Conservation (phyloP, 2,888 invertebrate genomes). For the Acrobasis suavella region DNA sequence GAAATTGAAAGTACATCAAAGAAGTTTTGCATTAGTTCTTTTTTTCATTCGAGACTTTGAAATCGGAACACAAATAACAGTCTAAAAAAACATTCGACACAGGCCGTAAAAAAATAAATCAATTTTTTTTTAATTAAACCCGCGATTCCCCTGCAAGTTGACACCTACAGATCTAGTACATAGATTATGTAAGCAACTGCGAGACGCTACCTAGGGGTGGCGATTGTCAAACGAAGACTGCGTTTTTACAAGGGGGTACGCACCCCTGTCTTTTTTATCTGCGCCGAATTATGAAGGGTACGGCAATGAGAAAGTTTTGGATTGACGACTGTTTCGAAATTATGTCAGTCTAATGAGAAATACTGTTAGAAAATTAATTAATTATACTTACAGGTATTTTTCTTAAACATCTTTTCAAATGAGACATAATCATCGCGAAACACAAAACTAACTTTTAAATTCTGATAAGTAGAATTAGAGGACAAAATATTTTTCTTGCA, state of each 20-base stretch:
- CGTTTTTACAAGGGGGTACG: slow-evolving; percentile 73
- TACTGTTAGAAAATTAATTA: not conserved
- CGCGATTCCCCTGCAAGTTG: slow-evolving; percentile 30
- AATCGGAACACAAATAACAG: not conserved
- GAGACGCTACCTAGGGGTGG: slow-evolving; percentile 56
- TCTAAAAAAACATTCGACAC: not conserved
- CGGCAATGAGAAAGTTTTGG: slow-evolving; percentile 45
- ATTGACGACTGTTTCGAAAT: slow-evolving; percentile 7
- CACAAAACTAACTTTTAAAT: no score
- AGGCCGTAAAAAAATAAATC: not conserved
- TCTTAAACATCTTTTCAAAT: no score
- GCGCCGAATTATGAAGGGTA: slow-evolving; percentile 57
- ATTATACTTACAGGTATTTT: not conserved
- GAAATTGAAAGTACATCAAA: no score
- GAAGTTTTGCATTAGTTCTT: no score
- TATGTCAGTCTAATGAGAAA: not conserved
- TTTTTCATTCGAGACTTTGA: not conserved
- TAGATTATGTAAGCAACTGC: slow-evolving; percentile 40
- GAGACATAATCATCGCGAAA: no score
- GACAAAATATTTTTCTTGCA: no score
- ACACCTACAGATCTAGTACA: slow-evolving; percentile 23
- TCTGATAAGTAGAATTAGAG: no score
- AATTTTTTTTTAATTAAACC: slow-evolving; percentile 27
- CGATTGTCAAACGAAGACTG: slow-evolving; percentile 55
- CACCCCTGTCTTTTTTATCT: slow-evolving; percentile 76